phyloP scores from a whole-genome alignment of 2,797 vertebrate genomes.

The Eospalax fontanierii region DNA sequence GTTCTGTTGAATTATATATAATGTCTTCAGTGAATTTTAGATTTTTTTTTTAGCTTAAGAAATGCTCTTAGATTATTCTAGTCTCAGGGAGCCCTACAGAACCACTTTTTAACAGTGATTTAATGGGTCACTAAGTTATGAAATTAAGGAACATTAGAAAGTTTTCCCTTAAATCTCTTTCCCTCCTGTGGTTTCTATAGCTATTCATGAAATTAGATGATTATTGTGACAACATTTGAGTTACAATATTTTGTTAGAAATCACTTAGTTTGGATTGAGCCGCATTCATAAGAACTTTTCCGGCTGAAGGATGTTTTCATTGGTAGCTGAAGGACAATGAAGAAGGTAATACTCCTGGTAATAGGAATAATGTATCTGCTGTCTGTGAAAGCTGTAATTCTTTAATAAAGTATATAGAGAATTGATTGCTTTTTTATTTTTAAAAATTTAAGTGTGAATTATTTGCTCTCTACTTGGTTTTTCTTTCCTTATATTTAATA shows the following conservation, averaged over 20 bases:
- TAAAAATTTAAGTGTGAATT: constrained; percentile 85
- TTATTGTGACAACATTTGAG: constrained; percentile 46
- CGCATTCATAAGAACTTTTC: constrained; percentile 63
- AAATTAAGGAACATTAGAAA: constrained; percentile 42
- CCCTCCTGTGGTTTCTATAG: constrained; percentile 44
- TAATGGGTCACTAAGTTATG: constrained; percentile 31
- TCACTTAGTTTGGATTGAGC: constrained; percentile 67
- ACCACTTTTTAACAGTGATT: background rate
- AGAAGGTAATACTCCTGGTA: constrained; percentile 86
- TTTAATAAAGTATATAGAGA: constrained; percentile 89
- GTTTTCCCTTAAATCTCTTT: constrained; percentile 30
- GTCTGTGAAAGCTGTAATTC: constrained; percentile 88
- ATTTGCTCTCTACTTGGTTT: constrained; percentile 79
- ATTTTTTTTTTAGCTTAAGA: constrained; percentile 23
- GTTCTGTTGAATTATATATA: background rate
- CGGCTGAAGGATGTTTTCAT: constrained; percentile 70
- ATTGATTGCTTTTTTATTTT: constrained; percentile 89
- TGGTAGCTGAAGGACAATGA: constrained; percentile 79
- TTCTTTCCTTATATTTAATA: constrained; percentile 76
- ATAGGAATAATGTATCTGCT: constrained; percentile 88
- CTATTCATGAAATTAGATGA: constrained; percentile 64
- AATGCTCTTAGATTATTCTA: constrained; percentile 38
- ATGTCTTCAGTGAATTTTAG: constrained; percentile 40
- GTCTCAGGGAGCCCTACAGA: constrained; percentile 2
- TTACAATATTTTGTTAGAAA: constrained; percentile 61